Evolutionary conservation across 2,797 vertebrate species (phyloP).

Genomic region (Momotus momota): DNA sequence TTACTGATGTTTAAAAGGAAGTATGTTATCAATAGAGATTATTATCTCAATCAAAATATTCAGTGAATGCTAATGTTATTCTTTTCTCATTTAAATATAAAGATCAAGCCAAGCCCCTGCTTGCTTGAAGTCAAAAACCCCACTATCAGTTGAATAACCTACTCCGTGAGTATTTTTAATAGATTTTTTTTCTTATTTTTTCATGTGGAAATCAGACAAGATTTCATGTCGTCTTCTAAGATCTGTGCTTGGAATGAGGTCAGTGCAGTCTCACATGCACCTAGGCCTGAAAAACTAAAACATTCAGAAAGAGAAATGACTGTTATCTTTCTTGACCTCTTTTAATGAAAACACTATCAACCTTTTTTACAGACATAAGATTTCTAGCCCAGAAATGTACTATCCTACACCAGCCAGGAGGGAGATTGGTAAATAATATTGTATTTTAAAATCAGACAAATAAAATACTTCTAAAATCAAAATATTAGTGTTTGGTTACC

Average conservation of each 20-base stretch:
- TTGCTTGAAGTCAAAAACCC: neutral
- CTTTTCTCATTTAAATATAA: slow-evolving; percentile 56
- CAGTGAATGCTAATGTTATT: slow-evolving; percentile 56
- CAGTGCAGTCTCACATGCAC: neutral
- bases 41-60: slow-evolving; percentile 61
- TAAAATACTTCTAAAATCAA: neutral
- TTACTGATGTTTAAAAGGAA: slow-evolving; percentile 53
- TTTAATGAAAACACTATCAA: neutral
- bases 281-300: neutral
- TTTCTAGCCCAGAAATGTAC: neutral
- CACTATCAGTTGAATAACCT: neutral
- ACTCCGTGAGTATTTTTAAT: neutral
- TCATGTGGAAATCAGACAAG: neutral
- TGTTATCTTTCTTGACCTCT: neutral
- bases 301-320: neutral
- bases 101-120: slow-evolving; percentile 47
- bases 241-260: neutral
- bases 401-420: neutral
- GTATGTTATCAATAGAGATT: slow-evolving; percentile 59
- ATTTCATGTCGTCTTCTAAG: neutral
- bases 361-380: neutral
- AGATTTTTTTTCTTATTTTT: neutral
- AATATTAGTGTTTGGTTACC: neutral
- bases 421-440: neutral
- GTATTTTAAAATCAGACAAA: neutral